Evolutionary conservation across 2,113 vertebrate genomes (phyloP), one percentile per base, ranked within the genome.

Genomic region (Forbesichthys agassizii): DNA sequence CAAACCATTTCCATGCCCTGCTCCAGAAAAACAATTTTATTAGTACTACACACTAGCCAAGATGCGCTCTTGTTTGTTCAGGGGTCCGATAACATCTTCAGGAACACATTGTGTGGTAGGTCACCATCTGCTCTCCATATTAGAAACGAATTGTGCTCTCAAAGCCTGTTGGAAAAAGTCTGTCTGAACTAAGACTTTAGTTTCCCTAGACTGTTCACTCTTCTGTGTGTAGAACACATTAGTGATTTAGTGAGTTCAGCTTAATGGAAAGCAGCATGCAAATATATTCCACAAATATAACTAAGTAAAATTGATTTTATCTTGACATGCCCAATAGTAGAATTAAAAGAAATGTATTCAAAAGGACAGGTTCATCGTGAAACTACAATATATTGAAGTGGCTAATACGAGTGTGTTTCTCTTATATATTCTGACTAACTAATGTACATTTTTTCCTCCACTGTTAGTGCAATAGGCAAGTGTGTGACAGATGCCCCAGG

Each of bases 401-500:
- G 36, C 36, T 42, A 42, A 42, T 42, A 42, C 36, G 7, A 1
- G 1, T 20, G 20, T 20, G 20, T 20, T 20, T 27, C 27, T 27
- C 27, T 27, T 27, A 27, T 42, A 42, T 42, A 42, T 42, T 42
- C 36, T 42, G 36, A 8, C 36, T 42, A 42, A 42, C 7, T 42
- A 42, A 42, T 42, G 5, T 42, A 42, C 0, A 42, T 7, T 6
- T 42, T 16, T 16, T 42, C 36, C 27, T 2, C 27, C 2, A 42
- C 3, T 42, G 36, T 42, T 42, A 42, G 36, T 5, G 36, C 36
- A 42, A 42, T 42, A 42, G 6, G 27, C 36, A 42, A 27, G 27
- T 27, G 57, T 64, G 62, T 84, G 82, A 84, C 80, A 76, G 78
- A 74, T 13, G 66, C 80, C 82, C 76, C 67, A 9, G 79, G 82